These are phyloP conservation scores for Rhopalosiphum padi DNA, from an alignment of 1,140 invertebrate species.

Conservation along the genomic window DNA sequence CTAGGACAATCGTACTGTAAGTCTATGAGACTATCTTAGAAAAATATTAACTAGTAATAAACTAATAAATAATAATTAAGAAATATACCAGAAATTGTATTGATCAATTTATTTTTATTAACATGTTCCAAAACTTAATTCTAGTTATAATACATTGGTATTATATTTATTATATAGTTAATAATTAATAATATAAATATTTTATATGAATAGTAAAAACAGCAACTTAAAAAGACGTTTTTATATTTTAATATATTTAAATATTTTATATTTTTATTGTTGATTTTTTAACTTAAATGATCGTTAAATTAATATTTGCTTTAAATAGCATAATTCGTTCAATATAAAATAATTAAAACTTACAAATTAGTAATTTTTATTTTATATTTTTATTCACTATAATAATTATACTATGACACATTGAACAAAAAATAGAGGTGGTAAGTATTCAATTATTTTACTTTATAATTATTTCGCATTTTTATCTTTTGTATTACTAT, in stretches of 20 bases:
- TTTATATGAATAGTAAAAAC: too few species aligned
- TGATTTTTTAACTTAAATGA: too few species aligned
- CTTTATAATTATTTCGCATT: neutral
- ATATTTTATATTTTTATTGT: too few species aligned
- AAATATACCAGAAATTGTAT: neutral
- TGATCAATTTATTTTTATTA: neutral
- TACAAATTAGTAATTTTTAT: neutral
- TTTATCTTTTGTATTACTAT: neutral
- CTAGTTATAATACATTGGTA: too few species aligned
- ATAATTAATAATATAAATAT: too few species aligned
- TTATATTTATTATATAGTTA: too few species aligned
- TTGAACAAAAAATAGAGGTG: neutral
- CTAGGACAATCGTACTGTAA: neutral
- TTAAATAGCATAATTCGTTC: neutral
- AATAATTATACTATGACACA: neutral
- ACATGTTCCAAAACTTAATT: too few species aligned
- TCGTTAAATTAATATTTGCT: neutral
- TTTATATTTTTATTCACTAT: neutral
- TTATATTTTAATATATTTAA: too few species aligned
- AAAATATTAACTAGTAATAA: neutral
- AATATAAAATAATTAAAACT: neutral
- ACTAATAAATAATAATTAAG: neutral
- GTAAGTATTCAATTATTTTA: too few species aligned
- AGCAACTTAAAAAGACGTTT: too few species aligned
- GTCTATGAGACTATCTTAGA: neutral